Conservation (phyloP, 2,113 vertebrate genomes). For the Notothenia coriiceps region DNA sequence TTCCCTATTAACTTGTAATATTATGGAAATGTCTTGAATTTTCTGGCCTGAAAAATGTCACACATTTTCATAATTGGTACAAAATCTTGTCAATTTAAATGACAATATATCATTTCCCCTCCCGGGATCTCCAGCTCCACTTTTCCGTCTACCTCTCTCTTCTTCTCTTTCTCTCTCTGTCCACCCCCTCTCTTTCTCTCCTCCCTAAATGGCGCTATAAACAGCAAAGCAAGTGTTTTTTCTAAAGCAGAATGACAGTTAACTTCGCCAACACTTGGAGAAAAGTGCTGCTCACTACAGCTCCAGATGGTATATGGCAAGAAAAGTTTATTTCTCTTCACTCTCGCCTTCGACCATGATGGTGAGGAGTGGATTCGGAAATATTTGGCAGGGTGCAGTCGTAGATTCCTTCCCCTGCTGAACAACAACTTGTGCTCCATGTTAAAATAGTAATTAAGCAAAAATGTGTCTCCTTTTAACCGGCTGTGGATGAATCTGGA, state of each 20-base stretch:
- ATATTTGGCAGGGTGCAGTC: constrained; percentile 36
- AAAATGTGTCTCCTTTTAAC: constrained; percentile 33
- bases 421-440: constrained; percentile 1
- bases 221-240: constrained; percentile 45
- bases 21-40: background rate
- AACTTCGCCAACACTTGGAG: constrained; percentile 43
- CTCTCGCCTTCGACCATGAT: constrained; percentile 17
- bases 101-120: background rate
- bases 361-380: constrained; percentile 24
- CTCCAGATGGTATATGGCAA: constrained; percentile 56
- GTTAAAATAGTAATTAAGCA: constrained; percentile 56
- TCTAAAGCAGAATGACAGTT: constrained; percentile 50
- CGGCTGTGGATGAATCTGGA: constrained; percentile 3
- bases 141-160: background rate
- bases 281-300: constrained; percentile 32
- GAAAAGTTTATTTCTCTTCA: constrained; percentile 32
- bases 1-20: background rate
- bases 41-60: background rate
- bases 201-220: constrained; percentile 25
- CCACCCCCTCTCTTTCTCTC: constrained; percentile 1
- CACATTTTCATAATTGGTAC: background rate
- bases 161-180: background rate
- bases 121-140: background rate
- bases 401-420: constrained; percentile 24
- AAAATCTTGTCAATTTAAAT: background rate